Percentiles rank a stretch among this genome's conserved stretches.
phyloP scores from a whole-genome alignment of 2,888 invertebrate species.

The Beris chalybata region DNA sequence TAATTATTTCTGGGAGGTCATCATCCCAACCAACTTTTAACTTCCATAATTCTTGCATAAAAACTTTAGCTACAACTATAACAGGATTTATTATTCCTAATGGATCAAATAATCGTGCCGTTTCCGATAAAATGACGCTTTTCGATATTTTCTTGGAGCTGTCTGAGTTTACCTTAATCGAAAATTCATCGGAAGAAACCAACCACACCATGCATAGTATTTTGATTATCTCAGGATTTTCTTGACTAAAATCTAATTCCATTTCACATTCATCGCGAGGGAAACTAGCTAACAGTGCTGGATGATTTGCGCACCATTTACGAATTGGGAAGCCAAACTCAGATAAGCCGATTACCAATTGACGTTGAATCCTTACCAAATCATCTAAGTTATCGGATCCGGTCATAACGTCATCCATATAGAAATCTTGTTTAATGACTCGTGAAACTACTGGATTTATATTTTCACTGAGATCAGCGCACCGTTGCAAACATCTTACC shows the following conservation, averaged over 20 bases:
- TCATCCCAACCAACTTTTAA: too few species aligned
- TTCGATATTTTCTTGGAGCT: too few species aligned
- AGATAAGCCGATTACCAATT: neutral
- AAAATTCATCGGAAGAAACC: constrained; percentile 15
- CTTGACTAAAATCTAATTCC: neutral
- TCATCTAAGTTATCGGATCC: constrained; percentile 38
- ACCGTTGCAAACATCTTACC: constrained; percentile 49
- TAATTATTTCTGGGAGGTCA: too few species aligned
- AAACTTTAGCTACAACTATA: too few species aligned
- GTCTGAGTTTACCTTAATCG: neutral
- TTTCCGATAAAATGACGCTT: too few species aligned
- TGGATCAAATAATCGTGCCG: too few species aligned
- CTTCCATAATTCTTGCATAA: too few species aligned
- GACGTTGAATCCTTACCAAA: neutral
- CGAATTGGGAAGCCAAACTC: constrained; percentile 22
- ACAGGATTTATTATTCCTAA: too few species aligned
- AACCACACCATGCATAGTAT: constrained; percentile 24
- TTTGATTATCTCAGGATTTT: constrained; percentile 12
- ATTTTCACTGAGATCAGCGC: constrained; percentile 58
- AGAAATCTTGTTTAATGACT: constrained; percentile 57
- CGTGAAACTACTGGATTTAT: constrained; percentile 57
- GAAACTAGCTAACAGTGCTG: constrained; percentile 5
- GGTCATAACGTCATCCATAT: constrained; percentile 55
- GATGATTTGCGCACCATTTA: constrained; percentile 31
- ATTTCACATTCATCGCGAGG: constrained; percentile 20